Evolutionary conservation across 2,797 vertebrate genomes (phyloP).

Genomic region (Phalanger gymnotis): DNA sequence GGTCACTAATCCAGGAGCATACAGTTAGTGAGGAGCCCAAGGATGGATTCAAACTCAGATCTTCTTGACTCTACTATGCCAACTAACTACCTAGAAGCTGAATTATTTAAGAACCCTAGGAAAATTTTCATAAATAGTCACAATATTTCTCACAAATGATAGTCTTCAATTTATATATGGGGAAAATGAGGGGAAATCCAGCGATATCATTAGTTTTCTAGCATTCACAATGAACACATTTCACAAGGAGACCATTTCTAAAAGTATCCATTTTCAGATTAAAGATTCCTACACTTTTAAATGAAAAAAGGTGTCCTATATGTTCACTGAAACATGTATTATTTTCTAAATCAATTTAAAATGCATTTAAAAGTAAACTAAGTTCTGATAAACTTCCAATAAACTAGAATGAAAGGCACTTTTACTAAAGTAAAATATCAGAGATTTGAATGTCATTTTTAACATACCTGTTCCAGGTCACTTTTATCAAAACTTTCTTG

Average conservation of each 20-base stretch:
- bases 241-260: conserved; percentile 31
- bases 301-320: conserved; percentile 20
- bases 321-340: conserved; percentile 21
- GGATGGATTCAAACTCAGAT: too few species aligned
- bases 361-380: conserved; percentile 38
- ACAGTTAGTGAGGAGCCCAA: too few species aligned
- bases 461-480: conserved; percentile 51
- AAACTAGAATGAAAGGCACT: not conserved
- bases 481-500: conserved; percentile 29
- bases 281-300: conserved; percentile 10
- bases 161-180: not conserved
- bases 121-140: not conserved
- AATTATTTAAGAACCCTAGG: not conserved
- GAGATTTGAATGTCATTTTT: conserved; percentile 21
- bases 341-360: conserved; percentile 39
- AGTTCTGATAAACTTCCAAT: conserved; percentile 24
- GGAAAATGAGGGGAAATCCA: not conserved
- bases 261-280: conserved; percentile 45
- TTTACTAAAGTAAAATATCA: conserved; percentile 6
- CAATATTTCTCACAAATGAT: not conserved
- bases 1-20: too few species aligned
- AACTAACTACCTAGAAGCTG: not conserved
- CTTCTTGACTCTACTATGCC: not conserved
- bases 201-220: not conserved
- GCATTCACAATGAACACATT: not conserved